Base-by-base conservation (phyloP, 92 coral and sea anemone species). In the Umimayanthus kanabou region DNA sequence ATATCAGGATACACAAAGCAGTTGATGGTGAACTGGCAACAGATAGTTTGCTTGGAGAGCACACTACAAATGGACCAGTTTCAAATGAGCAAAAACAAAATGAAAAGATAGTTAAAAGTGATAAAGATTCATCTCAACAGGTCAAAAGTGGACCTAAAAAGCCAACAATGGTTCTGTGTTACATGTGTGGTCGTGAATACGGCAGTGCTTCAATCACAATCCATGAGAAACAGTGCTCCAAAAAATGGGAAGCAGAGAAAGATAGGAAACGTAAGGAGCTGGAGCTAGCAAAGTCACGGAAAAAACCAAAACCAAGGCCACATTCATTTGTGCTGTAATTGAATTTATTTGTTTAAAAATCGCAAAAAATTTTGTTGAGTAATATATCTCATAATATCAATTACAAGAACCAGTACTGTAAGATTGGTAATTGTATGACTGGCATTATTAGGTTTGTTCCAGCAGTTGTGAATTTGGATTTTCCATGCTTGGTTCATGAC, bases 181-280 rank as follows among this genome's bases (percentile, higher is more conserved):
- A 97, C 72, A 93, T 97, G 73, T 97, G 99, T 88, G 99, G 99
- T 4, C 92, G 95, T n/a, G 98, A 97, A 53, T 97, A 93, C 85
- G 97, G 98, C 14, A 88, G 94, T 28, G 98, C 99, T 1, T 97
- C 99, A 5, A 93, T 93, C 49, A 84, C 98, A 37, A 91, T 97
- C 49, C 99, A 97, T 39, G 99, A 97, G 79, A 97, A 95, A 84
- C 98, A 97, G 87, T 97, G 99, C 85, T 90, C 91, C 47, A 93
- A 91, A 84, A 95, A 81, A 57, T 95, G 95, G 96, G 91, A 90
- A 81, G 92, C 91, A 80, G 93, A 93, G 45, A 80, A 89, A 47
- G 92, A 91, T 3, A 85, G 85, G 70, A 83, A 83, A 28, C 39
- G 40, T 45, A 92, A 89, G 74, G 92, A 91, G 58, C 88, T 85